Evolutionary conservation across 1,140 invertebrate species (phyloP).

Genomic region (Neodiprion pinetum): DNA sequence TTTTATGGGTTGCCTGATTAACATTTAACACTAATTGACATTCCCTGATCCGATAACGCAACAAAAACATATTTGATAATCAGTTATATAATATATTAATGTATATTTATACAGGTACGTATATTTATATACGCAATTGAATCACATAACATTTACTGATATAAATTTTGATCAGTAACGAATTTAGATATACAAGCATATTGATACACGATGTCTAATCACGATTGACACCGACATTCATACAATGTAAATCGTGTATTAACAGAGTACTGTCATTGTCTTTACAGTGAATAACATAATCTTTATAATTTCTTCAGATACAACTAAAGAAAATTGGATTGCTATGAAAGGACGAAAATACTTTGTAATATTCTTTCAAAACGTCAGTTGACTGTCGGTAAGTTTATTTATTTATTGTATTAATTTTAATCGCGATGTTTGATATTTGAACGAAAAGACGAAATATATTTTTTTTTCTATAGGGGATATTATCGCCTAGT

Average conservation of each 20-base stretch:
- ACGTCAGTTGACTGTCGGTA: not conserved
- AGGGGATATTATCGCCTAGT: conserved; percentile 10
- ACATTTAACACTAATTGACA: not conserved
- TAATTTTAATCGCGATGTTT: conserved; percentile 13
- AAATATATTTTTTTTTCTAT: conserved; percentile 3
- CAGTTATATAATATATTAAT: conserved; percentile 9
- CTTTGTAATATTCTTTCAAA: not conserved
- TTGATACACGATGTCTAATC: conserved; percentile 4
- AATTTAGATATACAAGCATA: conserved; percentile 5
- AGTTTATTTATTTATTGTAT: not conserved
- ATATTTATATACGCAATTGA: conserved; percentile 6
- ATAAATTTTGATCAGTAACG: conserved; percentile 9
- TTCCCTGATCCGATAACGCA: conserved; percentile 9
- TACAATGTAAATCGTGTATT: conserved; percentile 15
- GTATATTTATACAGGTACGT: conserved; percentile 5
- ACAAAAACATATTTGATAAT: not conserved
- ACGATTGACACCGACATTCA: conserved; percentile 4
- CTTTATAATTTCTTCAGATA: not conserved
- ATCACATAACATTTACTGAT: not conserved
- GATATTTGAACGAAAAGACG: conserved; percentile 5
- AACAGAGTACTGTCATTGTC: not conserved
- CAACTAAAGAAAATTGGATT: not conserved
- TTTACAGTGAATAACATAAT: not conserved
- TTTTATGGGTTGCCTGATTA: too few species aligned
- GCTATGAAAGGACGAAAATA: not conserved